Conservation (phyloP, 2,113 vertebrate genomes). For the Crypturellus undulatus region DNA sequence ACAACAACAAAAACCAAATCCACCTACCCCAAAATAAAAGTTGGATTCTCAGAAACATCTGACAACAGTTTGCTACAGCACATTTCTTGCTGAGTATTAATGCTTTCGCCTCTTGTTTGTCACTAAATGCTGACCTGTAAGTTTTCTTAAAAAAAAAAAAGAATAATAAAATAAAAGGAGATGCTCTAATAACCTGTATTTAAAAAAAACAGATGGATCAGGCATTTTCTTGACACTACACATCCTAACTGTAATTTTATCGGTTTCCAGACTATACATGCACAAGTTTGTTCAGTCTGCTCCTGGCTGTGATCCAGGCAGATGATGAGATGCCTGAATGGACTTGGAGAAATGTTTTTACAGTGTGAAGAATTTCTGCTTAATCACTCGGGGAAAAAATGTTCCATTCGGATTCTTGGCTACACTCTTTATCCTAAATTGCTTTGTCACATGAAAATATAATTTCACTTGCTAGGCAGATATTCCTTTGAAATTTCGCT, state of each 20-base stretch:
- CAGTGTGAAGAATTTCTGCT: conserved; percentile 18
- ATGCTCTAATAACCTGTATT: background rate
- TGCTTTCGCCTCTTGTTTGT: background rate
- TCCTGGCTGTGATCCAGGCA: conserved; percentile 43
- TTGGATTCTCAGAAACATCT: background rate
- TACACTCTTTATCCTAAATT: conserved; percentile 12
- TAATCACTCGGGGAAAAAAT: conserved; percentile 18
- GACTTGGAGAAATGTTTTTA: conserved; percentile 39
- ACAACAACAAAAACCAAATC: background rate
- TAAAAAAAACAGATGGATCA: background rate
- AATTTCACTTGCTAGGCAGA: conserved; percentile 1
- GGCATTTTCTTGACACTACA: background rate
- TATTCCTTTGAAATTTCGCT: conserved; percentile 20
- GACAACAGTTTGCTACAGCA: background rate
- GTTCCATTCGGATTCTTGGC: conserved; percentile 32
- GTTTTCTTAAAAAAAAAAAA: background rate
- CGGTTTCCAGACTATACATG: background rate
- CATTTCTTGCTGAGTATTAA: background rate
- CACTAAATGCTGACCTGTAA: background rate
- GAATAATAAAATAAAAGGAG: background rate
- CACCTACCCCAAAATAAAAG: background rate
- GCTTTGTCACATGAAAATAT: conserved; percentile 5
- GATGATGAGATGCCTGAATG: conserved; percentile 33
- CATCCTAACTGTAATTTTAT: background rate
- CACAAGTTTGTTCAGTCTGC: background rate